Base-by-base conservation (phyloP, 2,888 invertebrate genomes). In the Spilosoma lubricipeda region DNA sequence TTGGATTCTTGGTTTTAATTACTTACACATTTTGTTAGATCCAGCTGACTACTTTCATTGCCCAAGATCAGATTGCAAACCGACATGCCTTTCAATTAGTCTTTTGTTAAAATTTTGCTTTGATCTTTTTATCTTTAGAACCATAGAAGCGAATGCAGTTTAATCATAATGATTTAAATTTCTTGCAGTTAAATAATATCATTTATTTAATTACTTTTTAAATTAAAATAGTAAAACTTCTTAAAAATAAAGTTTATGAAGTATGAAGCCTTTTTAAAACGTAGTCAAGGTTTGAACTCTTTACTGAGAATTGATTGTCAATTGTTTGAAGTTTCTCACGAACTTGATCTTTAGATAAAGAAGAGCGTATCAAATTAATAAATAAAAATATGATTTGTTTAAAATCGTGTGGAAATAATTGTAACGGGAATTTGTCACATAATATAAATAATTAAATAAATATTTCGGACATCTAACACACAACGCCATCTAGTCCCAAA, bases 1-100 rank as follows among this genome's bases (percentile, higher is more conserved):
- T 85, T 84, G 85, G 86, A 81, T 85, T 88, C 86, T 86, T 80
- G 79, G 82, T 74, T 86, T 87, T 89, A 86, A 90, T 89, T 90
- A 88, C 83, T 79, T 76, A 82, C 30, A 70, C 45, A 70, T 78
- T 87, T 86, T 80, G 79, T 84, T 82, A 74, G 77, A 82, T 75
- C 77, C 69, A 77, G 72, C 79, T 67, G 59, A 77, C 65, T 79
- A 74, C 73, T 85, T 81, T 78, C 59, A 67, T 77, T 83, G 36
- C 45, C 30, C 64, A 69, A 71, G 73, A 83, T 83, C 75, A 69
- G 74, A 79, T 80, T 82, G 78, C 82, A 78, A n/a, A 30, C 70
- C 68, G 48, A 70, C 70, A 75, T 78, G 72, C 72, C 75, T 77
- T 78, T 79, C 76, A 79, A 82, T 84, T 78, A 85, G 65, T 70